Conservation (phyloP, 2,113 vertebrate species). For the Nymphicus hollandicus region DNA sequence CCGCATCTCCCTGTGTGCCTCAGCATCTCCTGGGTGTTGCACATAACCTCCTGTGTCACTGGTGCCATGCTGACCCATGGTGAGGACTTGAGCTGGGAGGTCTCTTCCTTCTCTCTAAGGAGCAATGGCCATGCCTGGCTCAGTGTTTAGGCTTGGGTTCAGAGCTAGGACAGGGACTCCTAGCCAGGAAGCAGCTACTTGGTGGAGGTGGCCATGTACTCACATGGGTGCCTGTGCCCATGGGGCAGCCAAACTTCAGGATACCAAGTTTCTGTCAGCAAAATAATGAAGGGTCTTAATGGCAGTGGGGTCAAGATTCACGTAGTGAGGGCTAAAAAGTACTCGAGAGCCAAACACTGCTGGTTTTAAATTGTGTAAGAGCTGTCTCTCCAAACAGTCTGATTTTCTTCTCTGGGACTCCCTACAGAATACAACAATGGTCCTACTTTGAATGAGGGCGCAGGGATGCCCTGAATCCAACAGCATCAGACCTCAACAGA, state of each 20-base stretch:
- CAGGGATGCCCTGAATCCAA: not conserved
- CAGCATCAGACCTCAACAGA: not conserved
- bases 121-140: rapidly evolving
- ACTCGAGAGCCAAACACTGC: not conserved
- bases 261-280: not conserved
- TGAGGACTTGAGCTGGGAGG: not conserved
- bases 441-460: not conserved
- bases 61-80: not conserved
- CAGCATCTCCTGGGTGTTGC: not conserved
- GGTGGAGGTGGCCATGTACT: not conserved
- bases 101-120: not conserved
- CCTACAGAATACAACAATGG: not conserved
- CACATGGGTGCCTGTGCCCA: not conserved
- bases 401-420: not conserved
- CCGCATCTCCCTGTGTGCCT: rapidly evolving
- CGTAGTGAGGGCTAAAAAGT: not conserved
- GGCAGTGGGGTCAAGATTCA: not conserved
- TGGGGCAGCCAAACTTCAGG: not conserved
- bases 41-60: not conserved
- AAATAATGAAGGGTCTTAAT: not conserved
- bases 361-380: not conserved
- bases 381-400: not conserved
- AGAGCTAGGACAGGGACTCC: not conserved
- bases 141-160: not conserved
- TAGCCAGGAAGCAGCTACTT: not conserved